These are phyloP conservation scores for Cataglyphis rosenhaueri DNA, from an alignment of 2,888 invertebrate species.

Conservation along the genomic window DNA sequence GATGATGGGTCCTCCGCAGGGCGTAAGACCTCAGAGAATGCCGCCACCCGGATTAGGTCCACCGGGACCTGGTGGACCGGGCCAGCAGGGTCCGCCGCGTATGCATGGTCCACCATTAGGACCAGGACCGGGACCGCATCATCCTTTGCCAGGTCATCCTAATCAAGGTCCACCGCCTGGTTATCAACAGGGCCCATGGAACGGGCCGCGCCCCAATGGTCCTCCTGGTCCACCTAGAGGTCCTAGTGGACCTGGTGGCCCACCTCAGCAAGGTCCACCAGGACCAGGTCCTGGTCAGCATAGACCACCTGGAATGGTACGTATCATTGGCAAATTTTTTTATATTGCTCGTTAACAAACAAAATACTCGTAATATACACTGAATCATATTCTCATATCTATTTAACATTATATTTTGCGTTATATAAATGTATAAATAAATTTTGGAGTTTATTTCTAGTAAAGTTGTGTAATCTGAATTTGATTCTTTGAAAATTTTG, in stretches of 20 bases:
- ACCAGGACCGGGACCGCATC: slow-evolving; percentile 88
- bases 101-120: slow-evolving; percentile 86
- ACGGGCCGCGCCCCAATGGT: slow-evolving; percentile 87
- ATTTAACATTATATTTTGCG: background rate
- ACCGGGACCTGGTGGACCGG: slow-evolving; percentile 87
- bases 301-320: slow-evolving; percentile 88
- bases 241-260: slow-evolving; percentile 87
- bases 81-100: slow-evolving; percentile 85
- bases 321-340: slow-evolving; percentile 1
- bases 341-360: background rate
- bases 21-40: slow-evolving; percentile 82
- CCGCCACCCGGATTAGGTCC: slow-evolving; percentile 86
- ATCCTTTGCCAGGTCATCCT: slow-evolving; percentile 86
- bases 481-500: background rate
- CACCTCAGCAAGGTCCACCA: slow-evolving; percentile 88
- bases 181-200: slow-evolving; percentile 88
- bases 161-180: slow-evolving; percentile 87
- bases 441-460: slow-evolving; percentile 10
- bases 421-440: background rate
- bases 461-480: background rate
- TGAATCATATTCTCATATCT: background rate
- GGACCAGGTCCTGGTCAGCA: slow-evolving; percentile 86
- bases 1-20: slow-evolving; percentile 87
- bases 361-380: background rate
- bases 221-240: slow-evolving; percentile 87